Conservation (phyloP, 1,140 invertebrate species). For the Conus ventricosus region DNA sequence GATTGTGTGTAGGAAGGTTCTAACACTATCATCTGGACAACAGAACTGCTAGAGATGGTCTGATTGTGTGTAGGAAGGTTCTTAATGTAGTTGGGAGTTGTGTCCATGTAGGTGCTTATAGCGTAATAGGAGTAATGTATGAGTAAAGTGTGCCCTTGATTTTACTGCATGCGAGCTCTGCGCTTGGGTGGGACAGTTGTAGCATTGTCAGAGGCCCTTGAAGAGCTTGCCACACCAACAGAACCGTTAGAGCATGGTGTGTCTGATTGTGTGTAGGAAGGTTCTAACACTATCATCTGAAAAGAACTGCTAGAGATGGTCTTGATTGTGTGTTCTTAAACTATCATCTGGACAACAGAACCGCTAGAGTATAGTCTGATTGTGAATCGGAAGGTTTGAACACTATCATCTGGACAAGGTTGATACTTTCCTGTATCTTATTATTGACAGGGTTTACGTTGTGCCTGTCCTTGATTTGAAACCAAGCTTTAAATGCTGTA, state of each 20-base stretch:
- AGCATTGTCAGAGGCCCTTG: neutral
- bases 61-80: neutral
- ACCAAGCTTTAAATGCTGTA: too few species aligned
- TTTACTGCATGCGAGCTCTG: slow-evolving; percentile 2
- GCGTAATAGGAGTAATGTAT: too few species aligned
- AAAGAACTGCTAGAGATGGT: too few species aligned
- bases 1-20: slow-evolving; percentile 21
- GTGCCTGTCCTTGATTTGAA: too few species aligned
- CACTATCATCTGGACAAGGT: neutral
- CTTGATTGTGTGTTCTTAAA: neutral
- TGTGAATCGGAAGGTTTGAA: slow-evolving; percentile 14
- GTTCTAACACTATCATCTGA: neutral
- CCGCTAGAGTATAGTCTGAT: slow-evolving; percentile 20
- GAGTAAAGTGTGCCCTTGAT: too few species aligned
- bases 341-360: neutral
- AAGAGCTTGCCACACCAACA: neutral
- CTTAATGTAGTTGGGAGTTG: too few species aligned
- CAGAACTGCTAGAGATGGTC: too few species aligned
- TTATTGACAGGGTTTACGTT: too few species aligned
- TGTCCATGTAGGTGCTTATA: too few species aligned
- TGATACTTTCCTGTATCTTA: too few species aligned
- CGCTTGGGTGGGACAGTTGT: neutral
- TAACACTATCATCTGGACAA: neutral
- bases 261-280: slow-evolving; percentile 20
- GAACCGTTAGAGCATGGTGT: slow-evolving; percentile 23